A percentile compares a stretch with the other conserved stretches of the same genome.
These are phyloP conservation scores for Leuciscus idus DNA, from an alignment of 2,113 vertebrate genomes.

Conservation along the genomic window DNA sequence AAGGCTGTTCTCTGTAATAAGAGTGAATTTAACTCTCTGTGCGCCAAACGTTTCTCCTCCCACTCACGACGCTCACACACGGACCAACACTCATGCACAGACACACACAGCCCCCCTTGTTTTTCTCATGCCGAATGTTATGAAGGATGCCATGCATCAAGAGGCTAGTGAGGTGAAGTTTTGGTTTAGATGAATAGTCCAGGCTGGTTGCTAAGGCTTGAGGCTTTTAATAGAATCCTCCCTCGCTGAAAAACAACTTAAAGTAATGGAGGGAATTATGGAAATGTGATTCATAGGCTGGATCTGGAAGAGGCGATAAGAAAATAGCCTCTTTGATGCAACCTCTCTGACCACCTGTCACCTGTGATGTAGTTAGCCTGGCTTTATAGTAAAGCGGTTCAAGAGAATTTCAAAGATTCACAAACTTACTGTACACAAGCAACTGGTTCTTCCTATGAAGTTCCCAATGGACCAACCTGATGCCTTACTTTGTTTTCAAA, in stretches of 20 bases:
- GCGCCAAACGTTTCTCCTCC: constrained; percentile 18
- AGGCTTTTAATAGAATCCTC: constrained; percentile 48
- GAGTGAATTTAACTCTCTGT: constrained; percentile 43
- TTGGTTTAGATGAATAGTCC: constrained; percentile 18
- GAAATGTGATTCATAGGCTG: constrained; percentile 10
- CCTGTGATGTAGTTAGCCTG: neutral
- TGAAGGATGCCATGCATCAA: neutral
- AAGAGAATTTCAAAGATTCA: neutral
- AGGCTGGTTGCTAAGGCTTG: constrained; percentile 43
- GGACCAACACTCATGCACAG: neutral
- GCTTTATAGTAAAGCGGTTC: neutral
- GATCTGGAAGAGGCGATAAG: neutral
- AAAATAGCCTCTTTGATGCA: neutral
- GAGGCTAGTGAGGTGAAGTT: neutral
- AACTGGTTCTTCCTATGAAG: neutral
- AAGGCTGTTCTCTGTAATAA: constrained; percentile 40
- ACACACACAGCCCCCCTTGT: constrained; percentile 5
- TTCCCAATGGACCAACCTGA: neutral
- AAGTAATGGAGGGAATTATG: constrained; percentile 22
- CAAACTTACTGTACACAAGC: neutral
- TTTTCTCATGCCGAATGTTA: neutral
- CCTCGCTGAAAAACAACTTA: constrained; percentile 32
- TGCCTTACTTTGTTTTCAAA: neutral
- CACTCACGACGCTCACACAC: constrained; percentile 12
- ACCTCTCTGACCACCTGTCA: neutral